Evolutionary conservation across 2,888 invertebrate genomes (phyloP).

Genomic region (Chymomyza procnemis): DNA sequence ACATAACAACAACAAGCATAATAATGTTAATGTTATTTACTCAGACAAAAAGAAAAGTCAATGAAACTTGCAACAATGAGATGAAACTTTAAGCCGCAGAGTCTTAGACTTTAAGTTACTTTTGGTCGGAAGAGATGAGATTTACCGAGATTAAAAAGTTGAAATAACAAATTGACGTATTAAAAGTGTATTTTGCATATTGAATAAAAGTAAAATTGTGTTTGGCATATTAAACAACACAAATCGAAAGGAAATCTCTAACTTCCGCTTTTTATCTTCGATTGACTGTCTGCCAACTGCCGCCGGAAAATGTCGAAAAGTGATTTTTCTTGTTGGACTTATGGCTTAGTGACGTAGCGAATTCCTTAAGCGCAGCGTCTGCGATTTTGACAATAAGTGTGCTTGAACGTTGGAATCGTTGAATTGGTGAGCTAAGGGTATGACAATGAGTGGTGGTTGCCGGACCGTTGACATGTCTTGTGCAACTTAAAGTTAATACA

Average conservation of each 20-base stretch:
- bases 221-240: constrained; percentile 62
- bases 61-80: neutral
- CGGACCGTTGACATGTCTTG: neutral
- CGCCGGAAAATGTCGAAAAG: constrained; percentile 45
- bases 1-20: constrained; percentile 43
- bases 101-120: constrained; percentile 21
- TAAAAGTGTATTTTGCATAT: constrained; percentile 54
- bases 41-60: neutral
- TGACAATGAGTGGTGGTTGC: neutral
- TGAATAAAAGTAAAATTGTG: constrained; percentile 67
- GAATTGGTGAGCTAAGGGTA: constrained; percentile 7
- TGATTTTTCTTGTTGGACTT: constrained; percentile 69
- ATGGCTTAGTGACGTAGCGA: constrained; percentile 61
- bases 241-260: constrained; percentile 60
- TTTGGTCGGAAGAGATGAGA: neutral
- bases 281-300: neutral
- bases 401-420: constrained; percentile 5
- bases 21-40: constrained; percentile 50
- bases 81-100: constrained; percentile 25
- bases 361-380: constrained; percentile 40
- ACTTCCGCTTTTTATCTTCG: constrained; percentile 13
- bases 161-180: constrained; percentile 45
- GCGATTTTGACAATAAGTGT: constrained; percentile 51
- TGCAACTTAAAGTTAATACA: neutral
- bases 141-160: constrained; percentile 48